Conservation (phyloP, 2,113 vertebrate genomes). For the Tiliqua scincoides region DNA sequence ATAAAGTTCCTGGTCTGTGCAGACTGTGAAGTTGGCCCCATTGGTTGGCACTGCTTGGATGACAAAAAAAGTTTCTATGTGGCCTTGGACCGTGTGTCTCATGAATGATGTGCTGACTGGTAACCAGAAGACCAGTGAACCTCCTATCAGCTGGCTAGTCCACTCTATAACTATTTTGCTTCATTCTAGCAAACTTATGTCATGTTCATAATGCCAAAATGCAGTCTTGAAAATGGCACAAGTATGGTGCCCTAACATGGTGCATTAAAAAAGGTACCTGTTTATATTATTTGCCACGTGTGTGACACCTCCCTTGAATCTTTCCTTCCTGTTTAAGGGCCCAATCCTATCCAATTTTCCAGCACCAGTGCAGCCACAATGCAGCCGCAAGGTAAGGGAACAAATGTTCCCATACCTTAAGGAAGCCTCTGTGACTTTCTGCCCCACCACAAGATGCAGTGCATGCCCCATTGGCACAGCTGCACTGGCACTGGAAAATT, state of each 20-base stretch:
- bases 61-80: constrained; percentile 94
- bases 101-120: constrained; percentile 73
- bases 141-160: not conserved
- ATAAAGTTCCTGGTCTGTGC: constrained; percentile 96
- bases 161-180: not conserved
- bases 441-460: too few relatives aligned
- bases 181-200: not conserved
- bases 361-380: too few relatives aligned
- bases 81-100: constrained; percentile 90
- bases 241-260: not conserved
- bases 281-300: not conserved
- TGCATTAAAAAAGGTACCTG: not conserved
- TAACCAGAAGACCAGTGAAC: not conserved
- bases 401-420: too few relatives aligned
- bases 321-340: not conserved
- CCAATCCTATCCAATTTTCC: too few relatives aligned
- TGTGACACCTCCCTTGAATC: not conserved
- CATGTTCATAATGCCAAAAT: not conserved
- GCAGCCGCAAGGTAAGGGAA: too few relatives aligned
- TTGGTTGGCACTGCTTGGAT: constrained; percentile 95
- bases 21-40: constrained; percentile 97
- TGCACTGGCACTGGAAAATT: too few relatives aligned
- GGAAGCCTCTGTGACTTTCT: too few relatives aligned
- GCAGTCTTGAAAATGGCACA: not conserved
- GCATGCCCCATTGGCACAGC: too few relatives aligned